Percentiles rank a stretch among this genome's conserved stretches.
Conservation (phyloP, 2,113 vertebrate species). For the Hippocampus abdominalis region DNA sequence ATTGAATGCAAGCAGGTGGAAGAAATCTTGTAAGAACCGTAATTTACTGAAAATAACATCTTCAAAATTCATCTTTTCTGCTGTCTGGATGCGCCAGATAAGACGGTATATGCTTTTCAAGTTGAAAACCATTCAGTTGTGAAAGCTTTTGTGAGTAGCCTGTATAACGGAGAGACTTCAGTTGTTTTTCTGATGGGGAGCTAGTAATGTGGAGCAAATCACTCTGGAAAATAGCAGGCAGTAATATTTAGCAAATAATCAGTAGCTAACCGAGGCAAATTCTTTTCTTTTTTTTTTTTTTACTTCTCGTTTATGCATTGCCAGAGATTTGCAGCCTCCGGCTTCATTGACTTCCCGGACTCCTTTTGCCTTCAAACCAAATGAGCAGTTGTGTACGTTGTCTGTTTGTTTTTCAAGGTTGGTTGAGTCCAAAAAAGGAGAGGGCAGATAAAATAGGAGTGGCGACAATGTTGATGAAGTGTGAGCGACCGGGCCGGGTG, state of each 20-base stretch:
- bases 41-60: too few species aligned
- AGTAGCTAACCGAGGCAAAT: slow-evolving; percentile 58
- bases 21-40: too few species aligned
- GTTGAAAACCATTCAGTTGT: background rate
- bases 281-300: slow-evolving; percentile 56
- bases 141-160: background rate
- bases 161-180: background rate
- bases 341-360: background rate
- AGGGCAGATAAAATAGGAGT: slow-evolving; percentile 29
- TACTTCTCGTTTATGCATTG: slow-evolving; percentile 55
- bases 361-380: slow-evolving; percentile 19
- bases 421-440: slow-evolving; percentile 25
- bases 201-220: background rate
- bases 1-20: too few species aligned
- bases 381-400: slow-evolving; percentile 26
- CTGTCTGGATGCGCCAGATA: background rate
- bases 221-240: background rate
- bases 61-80: background rate
- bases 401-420: slow-evolving; percentile 38
- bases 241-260: slow-evolving; percentile 57
- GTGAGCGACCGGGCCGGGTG: slow-evolving; percentile 16
- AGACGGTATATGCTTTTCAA: background rate
- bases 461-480: slow-evolving; percentile 29
- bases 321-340: slow-evolving; percentile 34
- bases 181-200: background rate